Evolutionary conservation across 2,888 invertebrate genomes (phyloP).

Genomic region (Ophraella communa): DNA sequence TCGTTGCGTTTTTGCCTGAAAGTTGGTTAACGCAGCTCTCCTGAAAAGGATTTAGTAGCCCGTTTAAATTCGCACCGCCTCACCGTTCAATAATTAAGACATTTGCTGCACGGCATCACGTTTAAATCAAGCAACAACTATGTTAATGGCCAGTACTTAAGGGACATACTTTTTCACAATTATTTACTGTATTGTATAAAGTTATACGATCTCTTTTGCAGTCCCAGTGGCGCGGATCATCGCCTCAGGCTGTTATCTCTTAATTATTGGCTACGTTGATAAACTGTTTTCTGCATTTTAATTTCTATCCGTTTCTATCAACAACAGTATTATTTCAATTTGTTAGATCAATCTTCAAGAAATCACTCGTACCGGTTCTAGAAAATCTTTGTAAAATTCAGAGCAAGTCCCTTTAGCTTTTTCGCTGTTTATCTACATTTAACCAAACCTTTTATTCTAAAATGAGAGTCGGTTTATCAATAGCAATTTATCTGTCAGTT

Average conservation of each 20-base stretch:
- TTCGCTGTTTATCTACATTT: too few relatives aligned
- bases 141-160: conserved; percentile 58
- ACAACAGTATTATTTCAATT: not conserved
- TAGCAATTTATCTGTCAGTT: too few relatives aligned
- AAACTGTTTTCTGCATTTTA: not conserved
- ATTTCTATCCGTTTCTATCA: not conserved
- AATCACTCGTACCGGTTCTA: too few relatives aligned
- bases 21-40: conserved; percentile 55
- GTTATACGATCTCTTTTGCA: conserved; percentile 15
- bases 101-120: conserved; percentile 60
- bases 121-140: conserved; percentile 60
- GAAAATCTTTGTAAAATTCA: too few relatives aligned
- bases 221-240: conserved; percentile 23
- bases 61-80: conserved; percentile 60
- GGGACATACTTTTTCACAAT: conserved; percentile 54
- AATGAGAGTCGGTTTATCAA: too few relatives aligned
- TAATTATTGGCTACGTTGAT: not conserved
- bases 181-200: conserved; percentile 53
- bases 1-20: conserved; percentile 53
- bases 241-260: not conserved
- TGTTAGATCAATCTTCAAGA: too few relatives aligned
- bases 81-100: conserved; percentile 60
- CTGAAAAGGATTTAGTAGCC: conserved; percentile 60
- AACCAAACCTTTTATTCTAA: too few relatives aligned
- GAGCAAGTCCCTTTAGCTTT: too few relatives aligned